Percentiles rank a stretch among this genome's conserved stretches.
These are phyloP conservation scores for Sciurus carolinensis DNA, from an alignment of 2,797 vertebrate species.

Conservation along the genomic window DNA sequence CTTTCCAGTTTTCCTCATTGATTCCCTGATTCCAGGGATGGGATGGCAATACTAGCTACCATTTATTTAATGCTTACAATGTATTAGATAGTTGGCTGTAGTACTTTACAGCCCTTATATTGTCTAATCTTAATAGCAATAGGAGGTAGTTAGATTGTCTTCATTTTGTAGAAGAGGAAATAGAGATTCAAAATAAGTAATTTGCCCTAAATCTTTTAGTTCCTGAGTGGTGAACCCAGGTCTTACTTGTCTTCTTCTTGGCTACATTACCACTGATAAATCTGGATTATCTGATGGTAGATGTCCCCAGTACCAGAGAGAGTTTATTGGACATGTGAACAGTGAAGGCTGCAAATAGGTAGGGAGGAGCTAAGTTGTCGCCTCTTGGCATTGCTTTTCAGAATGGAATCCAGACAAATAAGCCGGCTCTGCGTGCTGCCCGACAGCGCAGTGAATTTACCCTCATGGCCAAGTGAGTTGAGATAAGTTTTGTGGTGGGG, in stretches of 20 bases:
- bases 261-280: not conserved
- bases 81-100: not conserved
- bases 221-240: not conserved
- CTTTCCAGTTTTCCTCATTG: not conserved
- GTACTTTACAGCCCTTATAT: not conserved
- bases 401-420: constrained; percentile 94
- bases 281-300: not conserved
- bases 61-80: not conserved
- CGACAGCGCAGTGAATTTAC: constrained; percentile 97
- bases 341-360: not conserved
- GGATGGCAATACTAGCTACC: not conserved
- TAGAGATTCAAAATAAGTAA: not conserved
- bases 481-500: not conserved
- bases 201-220: not conserved
- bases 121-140: not conserved
- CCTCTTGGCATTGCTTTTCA: constrained; percentile 80
- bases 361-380: not conserved
- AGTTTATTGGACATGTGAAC: not conserved
- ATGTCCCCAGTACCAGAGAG: not conserved
- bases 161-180: not conserved
- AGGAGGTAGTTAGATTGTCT: not conserved
- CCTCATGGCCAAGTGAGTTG: constrained; percentile 96
- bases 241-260: not conserved
- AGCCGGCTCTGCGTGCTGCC: constrained; percentile 91
- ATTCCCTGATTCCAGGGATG: not conserved